Conservation (phyloP, 2,113 vertebrate species). For the Ailurus styani region DNA sequence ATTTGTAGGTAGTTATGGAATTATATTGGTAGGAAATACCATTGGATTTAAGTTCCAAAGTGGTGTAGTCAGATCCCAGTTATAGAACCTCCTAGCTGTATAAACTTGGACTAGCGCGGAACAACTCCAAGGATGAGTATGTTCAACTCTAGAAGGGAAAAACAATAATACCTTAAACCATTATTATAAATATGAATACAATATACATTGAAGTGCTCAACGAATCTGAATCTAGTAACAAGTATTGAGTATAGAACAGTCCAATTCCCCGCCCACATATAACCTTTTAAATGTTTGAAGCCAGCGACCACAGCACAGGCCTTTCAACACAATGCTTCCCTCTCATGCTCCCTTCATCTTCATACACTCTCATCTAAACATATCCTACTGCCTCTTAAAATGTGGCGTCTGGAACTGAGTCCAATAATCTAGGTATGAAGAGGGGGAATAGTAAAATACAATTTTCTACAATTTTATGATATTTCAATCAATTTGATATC, state of each 20-base stretch:
- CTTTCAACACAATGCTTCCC: neutral
- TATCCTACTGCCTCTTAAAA: neutral
- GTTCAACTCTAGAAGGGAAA: neutral
- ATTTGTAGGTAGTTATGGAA: neutral
- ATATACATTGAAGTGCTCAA: neutral
- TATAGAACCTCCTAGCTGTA: neutral
- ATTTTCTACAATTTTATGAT: neutral
- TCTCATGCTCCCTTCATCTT: neutral
- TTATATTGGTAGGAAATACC: neutral
- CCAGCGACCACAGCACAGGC: neutral
- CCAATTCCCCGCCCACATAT: neutral
- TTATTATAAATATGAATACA: conserved; percentile 11
- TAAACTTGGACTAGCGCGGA: conserved; percentile 3
- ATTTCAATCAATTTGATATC: neutral
- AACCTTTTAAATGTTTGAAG: neutral
- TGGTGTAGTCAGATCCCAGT: neutral
- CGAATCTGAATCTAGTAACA: neutral
- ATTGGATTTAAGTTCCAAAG: neutral
- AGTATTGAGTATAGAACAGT: neutral
- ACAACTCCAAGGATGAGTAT: neutral
- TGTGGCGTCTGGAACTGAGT: neutral
- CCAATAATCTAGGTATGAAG: neutral
- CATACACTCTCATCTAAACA: neutral
- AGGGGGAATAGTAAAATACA: neutral
- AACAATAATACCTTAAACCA: neutral